Conservation (phyloP, 2,797 vertebrate genomes). For the Sebastes hubbsi region DNA sequence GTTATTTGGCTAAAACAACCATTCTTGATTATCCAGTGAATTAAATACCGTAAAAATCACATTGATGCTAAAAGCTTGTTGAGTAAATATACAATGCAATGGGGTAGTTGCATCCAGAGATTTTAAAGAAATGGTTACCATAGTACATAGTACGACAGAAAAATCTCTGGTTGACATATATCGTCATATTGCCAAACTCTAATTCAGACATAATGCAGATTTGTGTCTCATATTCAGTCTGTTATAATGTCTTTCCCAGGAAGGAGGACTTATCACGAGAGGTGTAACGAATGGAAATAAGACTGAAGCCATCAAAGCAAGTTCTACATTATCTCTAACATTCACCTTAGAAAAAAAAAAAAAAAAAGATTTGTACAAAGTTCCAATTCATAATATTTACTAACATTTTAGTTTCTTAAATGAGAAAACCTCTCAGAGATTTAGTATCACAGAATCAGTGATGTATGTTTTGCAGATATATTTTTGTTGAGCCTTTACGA, state of each 20-base stretch:
- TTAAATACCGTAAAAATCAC: not conserved
- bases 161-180: not conserved
- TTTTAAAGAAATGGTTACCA: not conserved
- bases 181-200: not conserved
- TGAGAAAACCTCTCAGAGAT: not conserved
- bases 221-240: not conserved
- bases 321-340: not conserved
- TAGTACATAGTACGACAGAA: not conserved
- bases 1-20: not conserved
- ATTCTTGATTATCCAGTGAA: not conserved
- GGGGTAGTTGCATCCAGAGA: not conserved
- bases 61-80: not conserved
- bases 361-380: not conserved
- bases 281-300: conserved; percentile 41
- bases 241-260: conserved; percentile 28
- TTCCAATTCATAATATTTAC: not conserved
- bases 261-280: not conserved
- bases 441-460: not conserved
- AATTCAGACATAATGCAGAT: not conserved
- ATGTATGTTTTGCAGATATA: not conserved
- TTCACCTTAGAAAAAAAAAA: not conserved
- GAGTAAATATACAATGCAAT: not conserved
- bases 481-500: not conserved
- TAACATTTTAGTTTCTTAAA: not conserved
- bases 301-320: conserved; percentile 18